phyloP scores from a whole-genome alignment of 2,888 invertebrate genomes.

The Tipula helvola region DNA sequence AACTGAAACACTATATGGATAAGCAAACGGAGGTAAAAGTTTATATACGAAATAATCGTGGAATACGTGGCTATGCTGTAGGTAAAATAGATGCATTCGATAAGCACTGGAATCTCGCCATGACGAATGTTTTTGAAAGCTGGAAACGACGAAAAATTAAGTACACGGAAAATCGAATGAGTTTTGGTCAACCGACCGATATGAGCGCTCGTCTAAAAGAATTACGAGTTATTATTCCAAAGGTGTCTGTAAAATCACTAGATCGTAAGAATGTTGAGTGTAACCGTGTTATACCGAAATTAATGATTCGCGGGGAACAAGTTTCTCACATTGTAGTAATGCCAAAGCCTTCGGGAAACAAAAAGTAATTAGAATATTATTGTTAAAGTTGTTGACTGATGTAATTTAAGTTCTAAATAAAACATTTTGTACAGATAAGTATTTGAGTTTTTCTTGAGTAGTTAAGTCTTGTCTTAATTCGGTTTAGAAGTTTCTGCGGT shows the following conservation, averaged over 20 bases:
- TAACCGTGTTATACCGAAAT: constrained; percentile 50
- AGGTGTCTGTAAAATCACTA: constrained; percentile 41
- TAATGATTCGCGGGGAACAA: constrained; percentile 67
- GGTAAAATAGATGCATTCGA: constrained; percentile 80
- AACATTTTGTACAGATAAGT: neutral
- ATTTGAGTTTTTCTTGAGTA: neutral
- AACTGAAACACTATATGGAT: constrained; percentile 42
- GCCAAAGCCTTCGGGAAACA: neutral
- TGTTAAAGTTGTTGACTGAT: neutral
- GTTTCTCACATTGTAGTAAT: constrained; percentile 27
- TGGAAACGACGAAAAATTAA: constrained; percentile 50
- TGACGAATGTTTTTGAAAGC: constrained; percentile 69
- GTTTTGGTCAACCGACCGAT: constrained; percentile 25
- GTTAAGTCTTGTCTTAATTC: too few relatives aligned
- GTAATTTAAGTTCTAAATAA: neutral
- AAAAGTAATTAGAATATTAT: neutral
- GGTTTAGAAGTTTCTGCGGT: too few relatives aligned
- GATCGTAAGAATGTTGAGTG: constrained; percentile 53
- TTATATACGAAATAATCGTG: constrained; percentile 55
- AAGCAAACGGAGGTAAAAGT: constrained; percentile 29
- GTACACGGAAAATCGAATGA: constrained; percentile 25
- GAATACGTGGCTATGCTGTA: constrained; percentile 62
- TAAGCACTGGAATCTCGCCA: constrained; percentile 84
- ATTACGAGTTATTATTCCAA: constrained; percentile 40
- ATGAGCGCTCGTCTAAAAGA: constrained; percentile 35